Base-by-base conservation (phyloP, 2,888 invertebrate genomes). In the Eudemis profundana region DNA sequence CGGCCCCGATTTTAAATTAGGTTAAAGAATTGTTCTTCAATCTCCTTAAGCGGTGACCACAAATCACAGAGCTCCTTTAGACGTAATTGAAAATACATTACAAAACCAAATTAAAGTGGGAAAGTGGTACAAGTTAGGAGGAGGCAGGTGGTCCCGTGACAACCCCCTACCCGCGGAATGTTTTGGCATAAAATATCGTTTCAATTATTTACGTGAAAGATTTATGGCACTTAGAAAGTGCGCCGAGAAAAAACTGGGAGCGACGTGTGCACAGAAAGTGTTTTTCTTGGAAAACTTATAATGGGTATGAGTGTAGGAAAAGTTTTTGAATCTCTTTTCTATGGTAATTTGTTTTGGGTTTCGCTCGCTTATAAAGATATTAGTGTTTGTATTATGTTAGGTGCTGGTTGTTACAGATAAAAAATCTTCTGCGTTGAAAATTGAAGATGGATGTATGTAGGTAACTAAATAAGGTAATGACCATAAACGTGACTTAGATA, bases 111-210 rank as follows among this genome's bases (percentile, higher is more conserved):
- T 92, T 92, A 91, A 90, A 91, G 89, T 89, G 87, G 90, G 90
- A 86, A 89, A 90, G 86, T 89, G 90, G 91, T 89, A 89, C 90
- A 90, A 91, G 89, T 90, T 89, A 81, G 84, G 81, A 82, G 84
- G 82, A 78, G 86, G 89, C 90, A 90, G 92, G 90, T 89, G 90
- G 85, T 64, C 74, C 72, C 74, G 85, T 84, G 85, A 85, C 90
- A 86, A 81, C 85, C 82, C 88, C 87, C 87, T 80, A 81, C 85
- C 88, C 81, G 84, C 86, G 89, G 90, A 90, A 92, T 91, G 91
- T 90, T 92, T 91, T 89, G 92, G 92, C 92, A 92, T 93, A 93
- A 93, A 93, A 93, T 93, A 93, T 93, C 90, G 93, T 92, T 93
- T 93, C 93, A 93, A 93, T 93, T 93, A 93, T 93, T 93, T 93